Evolutionary conservation across 1,140 invertebrate species (phyloP), one percentile per base, ranked within the genome.

Genomic region (Coptotermes formosanus): DNA sequence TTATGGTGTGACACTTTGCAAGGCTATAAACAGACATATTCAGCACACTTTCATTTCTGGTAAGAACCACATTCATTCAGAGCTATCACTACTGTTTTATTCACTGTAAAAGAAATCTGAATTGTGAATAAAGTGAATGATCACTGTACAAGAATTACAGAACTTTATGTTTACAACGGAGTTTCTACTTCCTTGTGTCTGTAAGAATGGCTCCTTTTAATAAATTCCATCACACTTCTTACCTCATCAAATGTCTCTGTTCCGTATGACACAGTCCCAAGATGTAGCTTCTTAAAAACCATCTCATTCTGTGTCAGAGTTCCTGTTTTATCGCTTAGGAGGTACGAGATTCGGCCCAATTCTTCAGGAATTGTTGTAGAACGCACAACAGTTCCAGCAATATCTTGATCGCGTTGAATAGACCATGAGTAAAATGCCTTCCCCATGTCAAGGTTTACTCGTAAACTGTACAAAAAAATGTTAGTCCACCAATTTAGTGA

Each of bases 231-330:
- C 43, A 14, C 11, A 44, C 21, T 82, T 88, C 87, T 90, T 90
- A 96, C 95, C 92, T 98, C 96, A 90, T 97, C 94, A 92, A 98
- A 98, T 44, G 96, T 96, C 89, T 98, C 97, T 83, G 95, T 93
- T 59, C 96, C 94, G 90, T 97, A 99, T 45, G 96, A 95, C 4
- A 96, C 96, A 82, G 97, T 97, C 9, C 97, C 98, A 3, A 99
- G 90, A 90, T 99, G 98, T 9, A 99, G 92, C 89, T 97, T 96
- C 89, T 98, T 98, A 89, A 99, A 98, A 6, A 98, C 95, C 99
- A 99, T 99, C 90, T 98, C 98, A 92, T 99, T 99, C 91, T 99
- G 98, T 0, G 99, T 99, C 9, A 99, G 92, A 0, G 99, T 99
- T 11, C 99, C 99, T 0, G 99, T 99, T 92, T 99, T 99, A 90